A percentile compares a stretch with the other conserved stretches of the same genome.
phyloP scores from a whole-genome alignment of 2,113 vertebrate genomes.

The Zootoca vivipara region DNA sequence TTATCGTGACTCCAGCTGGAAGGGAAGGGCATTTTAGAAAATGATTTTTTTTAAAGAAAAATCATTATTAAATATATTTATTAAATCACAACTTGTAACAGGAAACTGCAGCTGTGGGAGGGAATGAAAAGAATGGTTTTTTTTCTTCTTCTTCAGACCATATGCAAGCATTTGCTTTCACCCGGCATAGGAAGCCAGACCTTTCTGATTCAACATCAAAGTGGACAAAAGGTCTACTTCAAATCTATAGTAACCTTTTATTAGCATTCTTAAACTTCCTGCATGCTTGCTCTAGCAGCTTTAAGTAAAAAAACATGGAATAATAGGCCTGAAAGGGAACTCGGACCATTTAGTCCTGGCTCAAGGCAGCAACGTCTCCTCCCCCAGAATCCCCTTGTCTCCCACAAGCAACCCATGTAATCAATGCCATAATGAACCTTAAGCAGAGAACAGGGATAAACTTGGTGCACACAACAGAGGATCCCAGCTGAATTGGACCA shows the following conservation, averaged over 20 bases:
- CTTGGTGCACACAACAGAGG: background rate
- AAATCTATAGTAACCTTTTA: conserved; percentile 3
- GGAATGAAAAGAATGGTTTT: conserved; percentile 19
- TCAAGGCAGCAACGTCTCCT: background rate
- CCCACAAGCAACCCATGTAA: background rate
- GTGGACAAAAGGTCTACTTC: conserved; percentile 42
- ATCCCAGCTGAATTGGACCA: background rate
- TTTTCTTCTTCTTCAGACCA: conserved; percentile 45
- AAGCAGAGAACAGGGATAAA: background rate
- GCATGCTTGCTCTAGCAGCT: conserved; percentile 35
- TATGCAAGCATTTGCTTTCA: conserved; percentile 36
- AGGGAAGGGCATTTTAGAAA: conserved; percentile 54
- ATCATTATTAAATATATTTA: conserved; percentile 44
- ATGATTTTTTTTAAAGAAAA: conserved; percentile 24
- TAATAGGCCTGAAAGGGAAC: background rate
- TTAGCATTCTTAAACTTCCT: conserved; percentile 39
- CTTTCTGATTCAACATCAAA: conserved; percentile 55
- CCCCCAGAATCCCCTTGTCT: background rate
- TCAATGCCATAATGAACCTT: background rate
- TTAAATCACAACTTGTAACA: conserved; percentile 53
- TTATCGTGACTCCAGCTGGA: conserved; percentile 61
- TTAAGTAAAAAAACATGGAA: conserved; percentile 10
- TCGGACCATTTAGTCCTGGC: background rate
- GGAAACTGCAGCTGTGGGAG: conserved; percentile 53
- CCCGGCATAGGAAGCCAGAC: conserved; percentile 23